A percentile compares a stretch with the other conserved stretches of the same genome.
Conservation (phyloP, 2,888 invertebrate genomes). For the Dendrolimus houi region DNA sequence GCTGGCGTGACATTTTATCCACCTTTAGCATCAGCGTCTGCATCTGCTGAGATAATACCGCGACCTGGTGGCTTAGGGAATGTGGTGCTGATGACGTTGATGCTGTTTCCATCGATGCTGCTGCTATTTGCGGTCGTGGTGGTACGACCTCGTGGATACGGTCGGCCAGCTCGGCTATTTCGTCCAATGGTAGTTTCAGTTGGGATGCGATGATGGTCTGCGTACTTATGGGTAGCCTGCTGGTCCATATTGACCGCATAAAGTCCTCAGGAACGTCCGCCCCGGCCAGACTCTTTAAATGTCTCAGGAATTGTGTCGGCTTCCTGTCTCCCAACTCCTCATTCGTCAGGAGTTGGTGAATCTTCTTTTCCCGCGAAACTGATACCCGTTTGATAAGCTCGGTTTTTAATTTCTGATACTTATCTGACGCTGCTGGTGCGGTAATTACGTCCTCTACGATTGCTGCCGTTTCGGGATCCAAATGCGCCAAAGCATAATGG, state of each 20-base stretch:
- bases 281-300: conserved; percentile 11
- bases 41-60: background rate
- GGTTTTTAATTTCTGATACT: background rate
- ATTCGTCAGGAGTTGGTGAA: conserved; percentile 13
- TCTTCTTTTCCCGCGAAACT: conserved; percentile 7
- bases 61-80: background rate
- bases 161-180: conserved; percentile 8
- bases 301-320: conserved; percentile 14
- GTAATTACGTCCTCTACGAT: background rate
- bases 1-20: background rate
- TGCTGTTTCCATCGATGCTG: background rate
- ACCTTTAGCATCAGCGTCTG: background rate
- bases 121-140: conserved; percentile 1
- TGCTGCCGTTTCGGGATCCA: background rate
- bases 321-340: conserved; percentile 16
- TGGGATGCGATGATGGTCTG: conserved; percentile 9
- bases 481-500: background rate
- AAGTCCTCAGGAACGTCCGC: conserved; percentile 8
- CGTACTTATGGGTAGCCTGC: conserved; percentile 7
- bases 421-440: background rate
- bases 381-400: background rate
- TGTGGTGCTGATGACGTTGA: background rate
- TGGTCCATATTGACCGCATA: conserved; percentile 9
- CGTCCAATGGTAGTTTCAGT: conserved; percentile 2
- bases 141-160: conserved; percentile 7